Percentiles rank a stretch among this genome's conserved stretches.
phyloP scores from a whole-genome alignment of 2,113 vertebrate species.

The Agelaius phoeniceus region DNA sequence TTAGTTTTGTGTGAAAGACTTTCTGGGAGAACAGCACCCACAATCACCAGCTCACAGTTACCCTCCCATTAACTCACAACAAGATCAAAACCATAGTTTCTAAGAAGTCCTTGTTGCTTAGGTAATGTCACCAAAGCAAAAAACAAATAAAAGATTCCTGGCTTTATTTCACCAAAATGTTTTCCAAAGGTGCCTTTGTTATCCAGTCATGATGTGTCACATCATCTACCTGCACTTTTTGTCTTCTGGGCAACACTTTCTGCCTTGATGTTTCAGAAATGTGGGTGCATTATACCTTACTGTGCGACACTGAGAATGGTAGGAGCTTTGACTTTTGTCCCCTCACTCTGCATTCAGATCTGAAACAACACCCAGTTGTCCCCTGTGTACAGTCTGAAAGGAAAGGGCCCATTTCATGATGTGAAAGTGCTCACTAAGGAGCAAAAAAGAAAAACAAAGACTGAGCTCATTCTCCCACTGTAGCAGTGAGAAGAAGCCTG shows the following conservation, averaged over 20 bases:
- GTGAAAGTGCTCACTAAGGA: not conserved
- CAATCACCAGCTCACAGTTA: not conserved
- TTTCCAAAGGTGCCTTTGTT: not conserved
- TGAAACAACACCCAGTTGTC: not conserved
- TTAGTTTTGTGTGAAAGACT: not conserved
- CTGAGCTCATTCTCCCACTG: not conserved
- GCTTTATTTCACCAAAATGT: not conserved
- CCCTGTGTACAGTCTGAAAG: not conserved
- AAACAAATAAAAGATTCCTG: not conserved
- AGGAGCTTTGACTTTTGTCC: not conserved
- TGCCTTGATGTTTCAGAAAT: not conserved
- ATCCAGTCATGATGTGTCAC: accelerated
- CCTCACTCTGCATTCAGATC: not conserved
- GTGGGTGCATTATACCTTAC: not conserved
- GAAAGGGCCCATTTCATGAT: not conserved
- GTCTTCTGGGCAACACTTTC: not conserved
- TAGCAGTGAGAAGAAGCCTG: not conserved
- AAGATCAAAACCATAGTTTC: not conserved
- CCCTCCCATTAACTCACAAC: not conserved
- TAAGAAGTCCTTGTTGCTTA: not conserved
- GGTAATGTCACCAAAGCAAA: not conserved
- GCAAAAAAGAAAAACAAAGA: not conserved
- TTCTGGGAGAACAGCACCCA: not conserved
- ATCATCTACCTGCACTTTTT: not conserved
- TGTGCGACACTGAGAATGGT: not conserved